Evolutionary conservation across 2,888 invertebrate species (phyloP), one percentile per base, ranked within the genome.

Genomic region (Ferrisia virgata): DNA sequence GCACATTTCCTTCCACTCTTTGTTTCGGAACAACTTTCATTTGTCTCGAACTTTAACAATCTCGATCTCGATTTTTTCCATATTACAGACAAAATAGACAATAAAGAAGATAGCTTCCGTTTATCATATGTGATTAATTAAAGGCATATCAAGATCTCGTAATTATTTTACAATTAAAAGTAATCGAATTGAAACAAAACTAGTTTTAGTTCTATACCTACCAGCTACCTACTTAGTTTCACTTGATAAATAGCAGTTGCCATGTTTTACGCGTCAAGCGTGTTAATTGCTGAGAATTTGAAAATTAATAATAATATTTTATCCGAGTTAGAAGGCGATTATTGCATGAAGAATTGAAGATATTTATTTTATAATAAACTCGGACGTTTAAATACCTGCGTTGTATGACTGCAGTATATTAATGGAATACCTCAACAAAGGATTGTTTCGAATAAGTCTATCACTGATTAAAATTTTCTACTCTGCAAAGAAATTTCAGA

Each of bases 1-100:
- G 43, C 47, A 43, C 31, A 79, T 43, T 79, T 79, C 40, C 79
- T 79, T 79, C 79, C 79, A 79, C 79, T 79, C 47, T 47, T 40
- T 79, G 79, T 79, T 47, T 47, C 79, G 79, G 47, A 79, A 79
- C 79, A 79, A 79, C 79, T 79, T 79, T 79, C 79, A 79, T 79
- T 79, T 79, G 79, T 79, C 47, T 79, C 40, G 79, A 79, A 47
- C 47, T 79, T 79, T 79, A 79, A 79, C 40, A 47, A 47, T 28
- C 31, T 47, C 8, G 72, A 72, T 72, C 33, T 33, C 33, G 72
- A 72, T 72, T 64, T n/a, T 33, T 72, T 72, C 72, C 72, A 72
- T 72, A 72, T 72, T 72, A 72, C 72, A 13, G 72, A 36, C 72
- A 33, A 72, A 72, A 72, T 72, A 33, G 33, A 72, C 72, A 72